Conservation (phyloP, 2,797 vertebrate species). For the Cichlasoma orientale region DNA sequence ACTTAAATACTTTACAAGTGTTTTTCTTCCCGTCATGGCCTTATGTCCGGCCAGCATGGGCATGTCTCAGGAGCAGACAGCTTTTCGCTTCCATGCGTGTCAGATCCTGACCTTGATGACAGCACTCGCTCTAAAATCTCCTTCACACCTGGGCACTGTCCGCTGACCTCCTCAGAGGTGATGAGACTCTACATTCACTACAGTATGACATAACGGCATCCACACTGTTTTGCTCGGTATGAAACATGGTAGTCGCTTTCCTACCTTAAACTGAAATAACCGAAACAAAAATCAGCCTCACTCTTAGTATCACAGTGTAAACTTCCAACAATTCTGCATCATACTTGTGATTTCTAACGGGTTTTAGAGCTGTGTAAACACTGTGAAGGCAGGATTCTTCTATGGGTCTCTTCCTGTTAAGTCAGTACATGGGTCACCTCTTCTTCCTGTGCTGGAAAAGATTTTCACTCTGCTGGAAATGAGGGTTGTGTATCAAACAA, state of each 20-base stretch:
- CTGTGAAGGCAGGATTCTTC: background rate
- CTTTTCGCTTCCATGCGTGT: conserved; percentile 49
- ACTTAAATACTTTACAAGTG: background rate
- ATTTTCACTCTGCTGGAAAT: conserved; percentile 46
- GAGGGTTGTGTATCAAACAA: conserved; percentile 51
- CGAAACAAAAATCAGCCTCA: background rate
- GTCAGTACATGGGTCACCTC: conserved; percentile 11
- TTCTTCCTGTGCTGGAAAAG: conserved; percentile 44
- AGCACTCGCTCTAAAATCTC: conserved; percentile 7
- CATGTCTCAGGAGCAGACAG: conserved; percentile 54
- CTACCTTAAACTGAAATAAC: background rate
- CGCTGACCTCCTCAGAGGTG: background rate
- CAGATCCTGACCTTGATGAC: conserved; percentile 52
- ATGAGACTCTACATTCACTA: background rate
- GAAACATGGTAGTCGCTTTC: background rate
- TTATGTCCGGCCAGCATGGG: conserved; percentile 46
- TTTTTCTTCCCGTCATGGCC: conserved; percentile 9
- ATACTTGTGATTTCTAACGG: conserved; percentile 4
- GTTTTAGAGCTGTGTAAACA: conserved; percentile 16
- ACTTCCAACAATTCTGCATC: background rate
- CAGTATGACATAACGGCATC: background rate
- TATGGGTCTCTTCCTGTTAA: background rate
- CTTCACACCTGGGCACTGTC: conserved; percentile 39
- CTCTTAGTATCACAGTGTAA: conserved; percentile 2
- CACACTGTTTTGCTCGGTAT: background rate